Conservation (phyloP, 2,113 vertebrate species). For the Otocyon megalotis region DNA sequence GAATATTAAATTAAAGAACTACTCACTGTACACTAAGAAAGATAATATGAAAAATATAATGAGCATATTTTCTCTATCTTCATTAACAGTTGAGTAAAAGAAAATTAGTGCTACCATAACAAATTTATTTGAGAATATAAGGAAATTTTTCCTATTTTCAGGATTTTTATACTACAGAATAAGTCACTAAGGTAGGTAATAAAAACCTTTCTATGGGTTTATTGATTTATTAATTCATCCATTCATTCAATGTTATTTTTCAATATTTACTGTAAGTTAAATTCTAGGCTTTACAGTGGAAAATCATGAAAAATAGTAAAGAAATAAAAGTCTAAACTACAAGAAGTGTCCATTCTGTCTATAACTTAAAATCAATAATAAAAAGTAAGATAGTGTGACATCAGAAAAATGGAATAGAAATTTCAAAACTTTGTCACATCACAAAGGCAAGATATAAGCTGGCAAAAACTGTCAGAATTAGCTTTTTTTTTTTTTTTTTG, state of each 20-base stretch:
- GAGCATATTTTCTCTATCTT: conserved; percentile 19
- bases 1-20: conserved; percentile 59
- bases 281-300: neutral
- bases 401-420: neutral
- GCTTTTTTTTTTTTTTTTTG: neutral
- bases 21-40: conserved; percentile 6
- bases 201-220: neutral
- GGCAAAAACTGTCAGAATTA: neutral
- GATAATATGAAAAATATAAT: conserved; percentile 21
- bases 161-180: neutral
- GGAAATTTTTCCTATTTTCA: neutral
- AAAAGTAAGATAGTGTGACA: neutral
- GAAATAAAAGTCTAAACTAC: neutral
- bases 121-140: neutral
- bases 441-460: neutral
- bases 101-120: conserved; percentile 10
- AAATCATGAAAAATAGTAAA: neutral
- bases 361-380: conserved; percentile 15
- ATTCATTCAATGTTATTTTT: neutral
- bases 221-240: neutral
- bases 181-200: neutral
- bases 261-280: neutral
- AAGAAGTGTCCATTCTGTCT: neutral
- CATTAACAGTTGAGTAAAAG: neutral
- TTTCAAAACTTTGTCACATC: neutral